Conservation (phyloP, 2,797 vertebrate species). For the Malacoctenus gilli region DNA sequence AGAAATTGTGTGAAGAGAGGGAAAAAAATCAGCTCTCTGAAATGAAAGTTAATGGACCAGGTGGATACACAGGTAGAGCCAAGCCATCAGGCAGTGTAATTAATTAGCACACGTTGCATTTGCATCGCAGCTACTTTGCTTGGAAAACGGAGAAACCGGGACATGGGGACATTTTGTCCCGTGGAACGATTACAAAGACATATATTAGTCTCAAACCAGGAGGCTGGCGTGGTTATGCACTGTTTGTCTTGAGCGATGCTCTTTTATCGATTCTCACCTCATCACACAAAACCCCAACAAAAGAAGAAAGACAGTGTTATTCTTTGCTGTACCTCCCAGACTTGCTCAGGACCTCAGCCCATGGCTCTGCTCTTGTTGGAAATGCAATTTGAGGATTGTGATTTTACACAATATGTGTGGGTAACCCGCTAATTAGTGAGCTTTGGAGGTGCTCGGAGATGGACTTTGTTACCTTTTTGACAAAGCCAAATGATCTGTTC, state of each 20-base stretch:
- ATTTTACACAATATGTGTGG: conserved; percentile 1
- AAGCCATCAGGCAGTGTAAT: conserved; percentile 54
- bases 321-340: conserved; percentile 18
- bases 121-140: conserved; percentile 37
- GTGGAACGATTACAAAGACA: conserved; percentile 21
- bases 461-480: conserved; percentile 18
- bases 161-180: conserved; percentile 25
- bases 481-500: background rate
- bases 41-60: conserved; percentile 70
- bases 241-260: conserved; percentile 28
- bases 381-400: conserved; percentile 9
- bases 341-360: background rate
- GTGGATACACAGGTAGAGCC: conserved; percentile 53
- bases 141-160: conserved; percentile 19
- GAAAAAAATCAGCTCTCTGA: conserved; percentile 41
- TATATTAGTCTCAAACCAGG: conserved; percentile 16
- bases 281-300: background rate
- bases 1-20: conserved; percentile 32
- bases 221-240: conserved; percentile 13
- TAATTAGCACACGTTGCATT: conserved; percentile 54
- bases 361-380: conserved; percentile 1
- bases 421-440: conserved; percentile 9
- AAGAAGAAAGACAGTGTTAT: conserved; percentile 17
- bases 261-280: conserved; percentile 37
- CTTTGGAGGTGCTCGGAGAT: conserved; percentile 7